Base-by-base conservation (phyloP, 2,113 vertebrate species). In the Stigmatopora nigra region DNA sequence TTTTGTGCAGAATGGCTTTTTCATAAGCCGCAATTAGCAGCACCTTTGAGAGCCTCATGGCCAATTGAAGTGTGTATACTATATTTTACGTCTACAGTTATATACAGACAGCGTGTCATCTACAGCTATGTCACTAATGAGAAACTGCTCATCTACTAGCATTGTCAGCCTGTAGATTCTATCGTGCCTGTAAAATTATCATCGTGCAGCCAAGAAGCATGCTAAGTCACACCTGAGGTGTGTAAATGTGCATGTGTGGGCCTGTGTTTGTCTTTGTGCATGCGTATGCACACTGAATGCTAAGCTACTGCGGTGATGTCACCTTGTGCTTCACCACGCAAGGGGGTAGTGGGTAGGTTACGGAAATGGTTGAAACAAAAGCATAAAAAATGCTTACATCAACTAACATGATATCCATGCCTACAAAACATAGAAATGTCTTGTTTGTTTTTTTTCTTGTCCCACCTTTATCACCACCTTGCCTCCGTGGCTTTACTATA, bases 301-400 rank as follows among this genome's bases (percentile, higher is more conserved):
- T 86, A 78, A 87, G 83, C 80, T 85, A 79, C 75, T 71, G 66
- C 72, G 70, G 71, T 88, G 86, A 87, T 89, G 87, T 89, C 87
- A 84, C 62, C 55, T 71, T 57, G 72, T 89, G 86, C 88, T 83
- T 88, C 86, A 89, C 79, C 65, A 11, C 20, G 64, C 44, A 63
- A 59, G 69, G 65, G n/a, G 56, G 53, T 17, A 63, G 53, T 62
- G 12, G 62, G 70, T 57, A 79, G 52, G 57, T 13, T 31, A 64
- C 45, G 38, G 41, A 61, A 80, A 79, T 63, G 38, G 46, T 75
- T 31, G 75, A 80, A 76, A 88, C 76, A 85, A 81, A 82, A 72
- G 66, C 75, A 64, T 65, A n/a, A 57, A 64, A 70, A 48, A 52
- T 19, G 15, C 55, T 67, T 22, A 65, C 65, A 59, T 62, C 46